Evolutionary conservation across 2,113 vertebrate species (phyloP), one percentile per base, ranked within the genome.

Genomic region (Columba livia): DNA sequence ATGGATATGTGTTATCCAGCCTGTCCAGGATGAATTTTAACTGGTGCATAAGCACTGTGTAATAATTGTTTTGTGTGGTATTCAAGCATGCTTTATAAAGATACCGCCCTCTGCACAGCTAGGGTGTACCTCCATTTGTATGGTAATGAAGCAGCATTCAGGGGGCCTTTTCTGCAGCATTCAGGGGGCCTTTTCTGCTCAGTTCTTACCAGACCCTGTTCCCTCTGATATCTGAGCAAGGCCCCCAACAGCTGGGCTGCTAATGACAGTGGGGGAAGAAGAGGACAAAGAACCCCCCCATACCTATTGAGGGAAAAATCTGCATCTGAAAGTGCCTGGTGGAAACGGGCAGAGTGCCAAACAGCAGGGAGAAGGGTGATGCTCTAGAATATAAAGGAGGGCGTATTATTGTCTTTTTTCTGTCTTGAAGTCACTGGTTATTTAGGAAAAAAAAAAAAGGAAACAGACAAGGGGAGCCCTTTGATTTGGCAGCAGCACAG

Each of bases 291-390:
- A 90, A 38, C 74, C 48, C 54, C 4, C 2, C 79, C 75, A 1
- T 11, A 91, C 75, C 88, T 93, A 90, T 78, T 93, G 50, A 93
- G 50, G 56, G 79, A 54, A 32, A 90, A 97, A 94, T 96, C 95
- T 96, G 94, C 95, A 93, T 97, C 85, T 90, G 54, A 95, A 95
- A 96, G 85, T 93, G 88, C 79, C 88, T 71, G 79, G 82, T 95
- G 88, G 50, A 72, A 82, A 47, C 11, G 75, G 92, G 92, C 62
- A 3, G 32, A 19, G 19, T 85, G 71, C 94, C 96, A 95, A 66
- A 78, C 79, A 51, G 40, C 95, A 34, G 31, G 31, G 79, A 93
- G 50, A 69, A 73, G 82, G 74, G 58, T 10, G 58, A 54, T 2
- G 47, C 79, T 79, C 77, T 36, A 38, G 62, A 93, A 88, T 89